These are phyloP conservation scores for Anas georgica DNA, from an alignment of 2,797 vertebrate species.

Conservation along the genomic window DNA sequence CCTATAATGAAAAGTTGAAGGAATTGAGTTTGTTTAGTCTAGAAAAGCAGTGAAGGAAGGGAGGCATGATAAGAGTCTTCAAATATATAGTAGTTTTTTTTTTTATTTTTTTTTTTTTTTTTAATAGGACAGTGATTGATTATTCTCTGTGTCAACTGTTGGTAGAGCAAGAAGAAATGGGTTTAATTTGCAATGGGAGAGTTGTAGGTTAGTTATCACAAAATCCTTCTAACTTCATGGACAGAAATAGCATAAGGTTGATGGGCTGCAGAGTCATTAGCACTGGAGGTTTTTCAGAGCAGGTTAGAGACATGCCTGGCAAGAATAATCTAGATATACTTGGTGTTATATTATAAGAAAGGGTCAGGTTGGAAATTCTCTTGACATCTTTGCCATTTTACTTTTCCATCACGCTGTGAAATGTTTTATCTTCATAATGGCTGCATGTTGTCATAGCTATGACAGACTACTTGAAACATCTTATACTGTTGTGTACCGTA, in stretches of 20 bases:
- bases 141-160: background rate
- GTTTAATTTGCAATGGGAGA: background rate
- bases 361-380: background rate
- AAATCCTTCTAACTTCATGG: background rate
- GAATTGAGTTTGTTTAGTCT: conserved; percentile 67
- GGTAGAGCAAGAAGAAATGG: background rate
- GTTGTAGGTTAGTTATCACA: background rate
- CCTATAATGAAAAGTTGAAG: conserved; percentile 57
- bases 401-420: background rate
- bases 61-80: conserved; percentile 21
- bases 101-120: background rate
- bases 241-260: background rate
- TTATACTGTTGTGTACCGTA: background rate
- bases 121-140: conserved; percentile 26
- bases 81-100: background rate
- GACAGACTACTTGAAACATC: background rate
- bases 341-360: background rate
- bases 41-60: conserved; percentile 25
- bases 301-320: background rate
- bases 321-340: background rate
- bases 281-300: background rate
- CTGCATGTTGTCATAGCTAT: background rate
- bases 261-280: background rate
- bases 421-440: background rate
- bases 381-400: background rate